A percentile compares a stretch with the other conserved stretches of the same genome.
These are phyloP conservation scores for Melitaea cinxia DNA, from an alignment of 1,140 invertebrate species.

Conservation along the genomic window DNA sequence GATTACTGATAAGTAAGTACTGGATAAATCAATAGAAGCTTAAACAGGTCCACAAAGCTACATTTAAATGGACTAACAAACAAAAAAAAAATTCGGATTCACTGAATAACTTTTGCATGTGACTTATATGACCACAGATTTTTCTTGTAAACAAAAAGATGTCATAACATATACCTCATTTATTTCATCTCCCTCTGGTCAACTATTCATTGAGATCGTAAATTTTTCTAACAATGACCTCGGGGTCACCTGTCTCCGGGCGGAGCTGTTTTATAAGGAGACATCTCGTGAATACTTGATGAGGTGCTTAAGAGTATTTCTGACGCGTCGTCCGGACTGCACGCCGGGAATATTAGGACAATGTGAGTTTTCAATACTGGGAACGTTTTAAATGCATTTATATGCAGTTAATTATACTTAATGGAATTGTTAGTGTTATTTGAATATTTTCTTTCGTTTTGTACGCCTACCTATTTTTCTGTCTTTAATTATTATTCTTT, in stretches of 20 bases:
- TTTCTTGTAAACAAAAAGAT: slow-evolving; percentile 4
- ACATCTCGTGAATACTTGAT: slow-evolving; percentile 23
- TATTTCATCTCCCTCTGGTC: background rate
- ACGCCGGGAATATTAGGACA: background rate
- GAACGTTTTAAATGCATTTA: background rate
- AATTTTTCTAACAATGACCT: slow-evolving; percentile 9
- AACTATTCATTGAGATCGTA: slow-evolving; percentile 15
- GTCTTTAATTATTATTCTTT: no score
- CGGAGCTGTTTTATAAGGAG: slow-evolving; percentile 6
- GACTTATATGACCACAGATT: no score
- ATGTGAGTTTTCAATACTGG: background rate
- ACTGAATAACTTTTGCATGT: no score
- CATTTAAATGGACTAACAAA: no score
- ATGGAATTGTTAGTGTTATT: background rate
- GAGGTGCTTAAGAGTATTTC: slow-evolving; percentile 5
- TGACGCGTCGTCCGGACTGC: slow-evolving; percentile 11
- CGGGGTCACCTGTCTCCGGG: no score
- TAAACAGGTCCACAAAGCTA: no score
- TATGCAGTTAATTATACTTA: background rate
- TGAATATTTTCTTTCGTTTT: background rate
- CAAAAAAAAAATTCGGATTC: no score
- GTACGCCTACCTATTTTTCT: no score
- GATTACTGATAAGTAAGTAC: no score
- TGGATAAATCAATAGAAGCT: no score
- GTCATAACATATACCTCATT: slow-evolving; percentile 4